Percentiles rank a stretch among this genome's conserved stretches.
Conservation (phyloP, 2,113 vertebrate species). For the Melanotaenia duboulayi region DNA sequence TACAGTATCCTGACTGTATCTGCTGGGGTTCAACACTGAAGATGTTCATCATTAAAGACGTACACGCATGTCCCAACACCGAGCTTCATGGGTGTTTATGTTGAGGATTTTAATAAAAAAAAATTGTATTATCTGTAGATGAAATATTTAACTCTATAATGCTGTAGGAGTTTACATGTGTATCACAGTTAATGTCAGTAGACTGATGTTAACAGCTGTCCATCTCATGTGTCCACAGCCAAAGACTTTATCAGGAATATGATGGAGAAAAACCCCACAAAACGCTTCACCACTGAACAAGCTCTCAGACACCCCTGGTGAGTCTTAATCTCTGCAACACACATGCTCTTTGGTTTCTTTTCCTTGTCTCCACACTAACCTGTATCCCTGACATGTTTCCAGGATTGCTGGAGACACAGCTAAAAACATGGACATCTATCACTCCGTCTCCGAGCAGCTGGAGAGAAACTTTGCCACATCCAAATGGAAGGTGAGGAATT, state of each 20-base stretch:
- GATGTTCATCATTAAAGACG: no score
- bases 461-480: constrained; percentile 94
- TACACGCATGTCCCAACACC: no score
- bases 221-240: constrained; percentile 78
- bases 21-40: no score
- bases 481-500: constrained; percentile 90
- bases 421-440: constrained; percentile 89
- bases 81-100: no score
- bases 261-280: constrained; percentile 89
- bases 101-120: no score
- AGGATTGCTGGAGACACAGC: constrained; percentile 92
- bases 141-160: no score
- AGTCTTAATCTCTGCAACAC: constrained; percentile 52
- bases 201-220: background rate
- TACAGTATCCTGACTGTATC: no score
- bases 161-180: background rate
- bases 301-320: constrained; percentile 92
- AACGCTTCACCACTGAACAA: constrained; percentile 89
- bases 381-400: constrained; percentile 26
- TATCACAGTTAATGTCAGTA: background rate
- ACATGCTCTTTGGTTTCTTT: background rate
- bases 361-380: background rate
- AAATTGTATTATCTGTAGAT: no score
- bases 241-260: constrained; percentile 93
- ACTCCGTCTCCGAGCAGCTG: constrained; percentile 91